These are phyloP conservation scores for Cynopterus sphinx DNA, from an alignment of 2,797 vertebrate species.

Conservation along the genomic window DNA sequence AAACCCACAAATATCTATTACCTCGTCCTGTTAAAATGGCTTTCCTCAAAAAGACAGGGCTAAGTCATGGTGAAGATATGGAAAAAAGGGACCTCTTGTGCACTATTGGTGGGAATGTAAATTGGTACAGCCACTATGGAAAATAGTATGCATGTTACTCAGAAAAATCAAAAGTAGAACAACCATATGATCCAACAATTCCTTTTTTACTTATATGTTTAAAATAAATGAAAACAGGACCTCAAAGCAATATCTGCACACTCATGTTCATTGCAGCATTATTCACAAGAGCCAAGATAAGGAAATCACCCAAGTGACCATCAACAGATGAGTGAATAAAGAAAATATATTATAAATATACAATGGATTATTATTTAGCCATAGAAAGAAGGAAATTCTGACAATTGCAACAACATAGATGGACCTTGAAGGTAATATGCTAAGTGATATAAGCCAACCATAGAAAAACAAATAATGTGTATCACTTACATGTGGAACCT, in stretches of 20 bases:
- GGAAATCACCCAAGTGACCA: neutral
- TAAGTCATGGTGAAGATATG: neutral
- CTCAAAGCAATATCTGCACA: neutral
- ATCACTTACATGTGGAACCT: neutral
- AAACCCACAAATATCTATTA: neutral
- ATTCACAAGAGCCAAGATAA: neutral
- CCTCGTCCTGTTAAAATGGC: neutral
- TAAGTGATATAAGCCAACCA: neutral
- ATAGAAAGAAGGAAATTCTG: neutral
- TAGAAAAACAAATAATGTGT: neutral
- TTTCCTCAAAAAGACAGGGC: neutral
- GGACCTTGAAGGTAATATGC: neutral
- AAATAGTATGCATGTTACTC: neutral
- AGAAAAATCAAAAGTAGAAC: neutral
- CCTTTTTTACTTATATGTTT: neutral
- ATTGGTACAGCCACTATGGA: neutral
- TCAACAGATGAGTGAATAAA: neutral
- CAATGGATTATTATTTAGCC: neutral
- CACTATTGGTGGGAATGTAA: neutral
- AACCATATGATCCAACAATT: neutral
- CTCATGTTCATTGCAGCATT: neutral
- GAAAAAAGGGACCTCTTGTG: neutral
- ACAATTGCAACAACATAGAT: neutral
- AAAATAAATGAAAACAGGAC: neutral
- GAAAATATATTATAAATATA: neutral